These are phyloP conservation scores for Heliconius sara DNA, from an alignment of 2,888 invertebrate species.

Conservation along the genomic window DNA sequence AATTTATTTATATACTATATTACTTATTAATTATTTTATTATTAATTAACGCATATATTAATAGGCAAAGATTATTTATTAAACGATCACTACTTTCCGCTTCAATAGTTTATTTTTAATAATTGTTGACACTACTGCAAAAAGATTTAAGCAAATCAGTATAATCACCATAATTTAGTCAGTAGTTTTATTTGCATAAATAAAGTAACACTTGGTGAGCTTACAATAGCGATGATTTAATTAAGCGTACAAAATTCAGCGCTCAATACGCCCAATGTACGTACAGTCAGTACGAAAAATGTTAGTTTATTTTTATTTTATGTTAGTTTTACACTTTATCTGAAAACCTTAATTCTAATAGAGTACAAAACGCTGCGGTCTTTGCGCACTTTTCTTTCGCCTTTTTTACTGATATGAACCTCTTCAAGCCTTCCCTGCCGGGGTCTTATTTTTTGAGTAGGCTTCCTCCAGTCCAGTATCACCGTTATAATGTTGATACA, in stretches of 20 bases:
- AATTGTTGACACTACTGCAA: slow-evolving; percentile 33
- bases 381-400: background rate
- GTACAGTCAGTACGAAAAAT: slow-evolving; percentile 15
- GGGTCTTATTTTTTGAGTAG: background rate
- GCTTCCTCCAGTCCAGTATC: background rate
- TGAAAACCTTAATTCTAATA: background rate
- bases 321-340: background rate
- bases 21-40: too few species aligned
- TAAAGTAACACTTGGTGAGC: slow-evolving; percentile 53
- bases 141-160: slow-evolving; percentile 44
- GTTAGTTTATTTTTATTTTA: background rate
- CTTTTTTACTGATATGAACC: background rate
- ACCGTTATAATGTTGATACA: background rate
- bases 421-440: background rate
- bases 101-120: background rate
- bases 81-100: background rate
- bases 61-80: background rate
- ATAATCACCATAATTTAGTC: slow-evolving; percentile 50
- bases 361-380: background rate
- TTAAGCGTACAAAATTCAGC: slow-evolving; percentile 51
- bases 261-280: slow-evolving; percentile 28
- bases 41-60: background rate
- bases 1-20: too few species aligned
- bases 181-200: slow-evolving; percentile 58
- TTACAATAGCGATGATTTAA: slow-evolving; percentile 69